phyloP scores from a whole-genome alignment of 2,797 vertebrate genomes.

The Chaetophractus vellerosus region DNA sequence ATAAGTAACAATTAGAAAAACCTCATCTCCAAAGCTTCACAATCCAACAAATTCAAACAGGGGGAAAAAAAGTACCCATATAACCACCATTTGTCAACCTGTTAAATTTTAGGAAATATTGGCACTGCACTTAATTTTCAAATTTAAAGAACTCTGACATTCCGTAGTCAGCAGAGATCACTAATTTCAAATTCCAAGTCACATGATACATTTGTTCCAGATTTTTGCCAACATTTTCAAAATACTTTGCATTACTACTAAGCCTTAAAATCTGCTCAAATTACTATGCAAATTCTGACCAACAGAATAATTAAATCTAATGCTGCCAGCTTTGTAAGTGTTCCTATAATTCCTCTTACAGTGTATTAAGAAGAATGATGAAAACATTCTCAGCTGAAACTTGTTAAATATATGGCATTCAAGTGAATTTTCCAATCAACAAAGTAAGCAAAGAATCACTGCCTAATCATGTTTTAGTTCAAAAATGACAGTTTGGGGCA shows the following conservation, averaged over 20 bases:
- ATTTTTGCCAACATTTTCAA: neutral
- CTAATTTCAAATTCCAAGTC: conserved; percentile 18
- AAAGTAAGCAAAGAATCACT: neutral
- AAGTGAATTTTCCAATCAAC: neutral
- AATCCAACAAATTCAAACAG: neutral
- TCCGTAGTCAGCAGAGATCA: neutral
- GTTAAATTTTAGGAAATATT: neutral
- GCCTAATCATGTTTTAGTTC: neutral
- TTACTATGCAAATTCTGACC: neutral
- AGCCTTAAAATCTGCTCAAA: neutral
- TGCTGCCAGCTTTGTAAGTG: neutral
- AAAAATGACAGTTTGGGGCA: neutral
- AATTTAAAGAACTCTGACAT: neutral
- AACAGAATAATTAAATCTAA: neutral
- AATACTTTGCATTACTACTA: neutral
- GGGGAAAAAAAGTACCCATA: neutral
- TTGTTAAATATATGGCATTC: neutral
- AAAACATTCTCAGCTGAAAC: neutral
- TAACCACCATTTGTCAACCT: neutral
- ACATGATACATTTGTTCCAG: neutral
- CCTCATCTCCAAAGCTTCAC: neutral
- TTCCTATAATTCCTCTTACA: neutral
- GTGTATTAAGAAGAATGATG: neutral
- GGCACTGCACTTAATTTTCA: neutral
- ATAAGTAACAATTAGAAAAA: neutral